Base-by-base conservation (phyloP, 1,140 invertebrate genomes). In the Drosophila biarmipes region DNA sequence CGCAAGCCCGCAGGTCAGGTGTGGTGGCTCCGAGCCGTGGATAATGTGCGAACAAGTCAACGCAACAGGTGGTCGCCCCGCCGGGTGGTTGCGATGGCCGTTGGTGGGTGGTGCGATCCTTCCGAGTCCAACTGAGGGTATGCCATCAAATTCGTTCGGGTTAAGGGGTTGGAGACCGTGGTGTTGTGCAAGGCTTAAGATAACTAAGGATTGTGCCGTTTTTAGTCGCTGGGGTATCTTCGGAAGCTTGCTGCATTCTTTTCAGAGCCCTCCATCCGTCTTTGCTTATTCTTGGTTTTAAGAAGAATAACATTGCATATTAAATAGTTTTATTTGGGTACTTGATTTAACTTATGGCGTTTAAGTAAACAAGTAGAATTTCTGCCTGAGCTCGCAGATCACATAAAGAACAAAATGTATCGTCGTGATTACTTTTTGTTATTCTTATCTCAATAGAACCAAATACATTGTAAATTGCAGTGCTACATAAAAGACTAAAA, bases 21-120 rank as follows among this genome's bases (percentile, higher is more conserved):
- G 80, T 57, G 76, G 17, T 64, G 80, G 76, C 74, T 69, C 81
- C 59, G 56, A 52, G 40, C 80, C 63, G 56, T 71, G 37, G 49
- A 15, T 19, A 38, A 34, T 54, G 43, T 55, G 37, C 38, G 74
- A 81, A 80, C 75, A 78, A 89, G 49, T 49, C 55, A 68, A 46
- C 71, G 75, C 84, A 87, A 87, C 82, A 87, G 75, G 82, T 86
- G 37, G 51, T 40, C 38, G 58, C 43, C 54, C 72, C 62, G 38
- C 49, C 38, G 34, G 78, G 73, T 84, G 69, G 80, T 75, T 71
- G 78, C 10, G 11, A 2, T 40, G 49, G 15, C 55, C 52, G 48
- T 11, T 46, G 29, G 45, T 59, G 68, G 74, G 56, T 63, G 49
- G 43, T 54, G n/a, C 37, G 19, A 12, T 40, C 15, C 14, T 21